Evolutionary conservation across 1,140 invertebrate genomes (phyloP).

Genomic region (Drosophila elegans): DNA sequence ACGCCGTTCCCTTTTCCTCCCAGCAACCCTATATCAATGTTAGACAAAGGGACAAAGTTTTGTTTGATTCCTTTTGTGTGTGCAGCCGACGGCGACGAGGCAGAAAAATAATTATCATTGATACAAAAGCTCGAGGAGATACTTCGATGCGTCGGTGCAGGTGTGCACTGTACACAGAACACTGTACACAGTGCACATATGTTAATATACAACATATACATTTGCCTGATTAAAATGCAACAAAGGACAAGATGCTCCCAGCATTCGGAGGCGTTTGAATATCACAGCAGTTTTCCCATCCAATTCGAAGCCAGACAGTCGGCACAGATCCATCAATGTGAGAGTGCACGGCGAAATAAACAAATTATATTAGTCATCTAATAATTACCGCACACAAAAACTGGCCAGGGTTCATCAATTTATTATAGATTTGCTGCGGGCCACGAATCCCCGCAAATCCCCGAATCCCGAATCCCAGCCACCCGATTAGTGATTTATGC

Average conservation of each 20-base stretch:
- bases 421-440: constrained; percentile 68
- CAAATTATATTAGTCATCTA: constrained; percentile 71
- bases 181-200: constrained; percentile 24
- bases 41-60: constrained; percentile 81
- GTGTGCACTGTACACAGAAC: neutral
- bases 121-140: constrained; percentile 70
- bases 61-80: constrained; percentile 83
- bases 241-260: constrained; percentile 17
- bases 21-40: constrained; percentile 18
- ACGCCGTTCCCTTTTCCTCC: constrained; percentile 21
- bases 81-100: constrained; percentile 62
- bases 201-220: constrained; percentile 69
- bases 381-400: constrained; percentile 46
- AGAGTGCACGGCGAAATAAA: constrained; percentile 46
- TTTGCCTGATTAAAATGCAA: constrained; percentile 75
- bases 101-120: constrained; percentile 81
- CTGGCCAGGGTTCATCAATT: constrained; percentile 60
- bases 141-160: constrained; percentile 44
- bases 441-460: neutral
- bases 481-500: constrained; percentile 60
- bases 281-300: neutral
- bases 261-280: neutral
- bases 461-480: neutral
- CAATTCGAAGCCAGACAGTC: constrained; percentile 6
- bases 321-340: constrained; percentile 35